Evolutionary conservation across 2,888 invertebrate species (phyloP).

Genomic region (Cepaea hortensis): DNA sequence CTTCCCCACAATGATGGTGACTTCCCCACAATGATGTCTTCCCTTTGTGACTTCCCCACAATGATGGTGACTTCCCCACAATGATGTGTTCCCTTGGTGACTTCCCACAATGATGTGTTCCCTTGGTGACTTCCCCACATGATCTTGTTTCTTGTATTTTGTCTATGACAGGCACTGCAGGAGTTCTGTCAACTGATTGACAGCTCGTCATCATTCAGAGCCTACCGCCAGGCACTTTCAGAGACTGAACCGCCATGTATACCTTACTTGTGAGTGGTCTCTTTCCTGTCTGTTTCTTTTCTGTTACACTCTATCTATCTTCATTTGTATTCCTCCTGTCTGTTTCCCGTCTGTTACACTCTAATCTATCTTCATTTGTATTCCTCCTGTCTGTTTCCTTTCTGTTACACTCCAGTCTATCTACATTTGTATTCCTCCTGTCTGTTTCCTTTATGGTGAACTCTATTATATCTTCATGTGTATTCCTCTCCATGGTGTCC

Average conservation of each 20-base stretch:
- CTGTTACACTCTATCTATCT: neutral
- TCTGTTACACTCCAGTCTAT: neutral
- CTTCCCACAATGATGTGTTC: no score
- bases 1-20: no score
- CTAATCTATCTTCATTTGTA: neutral
- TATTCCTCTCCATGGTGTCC: neutral
- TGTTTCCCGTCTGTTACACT: neutral
- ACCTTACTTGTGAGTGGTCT: constrained; percentile 81
- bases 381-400: neutral
- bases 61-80: no score
- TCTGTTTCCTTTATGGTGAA: neutral
- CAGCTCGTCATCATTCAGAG: constrained; percentile 96
- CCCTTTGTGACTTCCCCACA: no score
- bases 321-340: neutral
- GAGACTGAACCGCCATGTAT: constrained; percentile 98
- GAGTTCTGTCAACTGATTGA: constrained; percentile 97
- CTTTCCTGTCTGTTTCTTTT: neutral
- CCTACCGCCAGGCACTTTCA: constrained; percentile 94
- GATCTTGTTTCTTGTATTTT: no score
- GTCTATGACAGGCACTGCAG: constrained; percentile 82
- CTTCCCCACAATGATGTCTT: no score
- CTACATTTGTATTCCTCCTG: neutral
- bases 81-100: no score
- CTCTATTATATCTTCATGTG: neutral
- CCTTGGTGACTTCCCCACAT: no score